Conservation (phyloP, 2,797 vertebrate species). For the Avahi laniger region DNA sequence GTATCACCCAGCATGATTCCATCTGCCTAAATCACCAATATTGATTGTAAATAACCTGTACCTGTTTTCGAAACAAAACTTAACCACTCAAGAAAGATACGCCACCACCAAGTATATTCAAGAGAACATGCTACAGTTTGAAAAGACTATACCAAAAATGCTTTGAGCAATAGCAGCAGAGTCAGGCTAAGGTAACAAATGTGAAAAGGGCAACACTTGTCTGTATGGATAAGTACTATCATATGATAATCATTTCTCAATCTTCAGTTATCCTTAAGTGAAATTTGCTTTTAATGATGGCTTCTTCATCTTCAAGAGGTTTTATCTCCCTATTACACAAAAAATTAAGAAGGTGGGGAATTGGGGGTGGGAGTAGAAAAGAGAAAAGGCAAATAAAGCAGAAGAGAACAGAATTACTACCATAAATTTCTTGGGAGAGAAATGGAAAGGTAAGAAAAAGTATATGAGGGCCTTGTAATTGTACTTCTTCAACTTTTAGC, state of each 20-base stretch:
- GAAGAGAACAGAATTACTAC: neutral
- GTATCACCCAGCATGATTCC: neutral
- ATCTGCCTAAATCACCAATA: neutral
- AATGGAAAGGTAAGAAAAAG: neutral
- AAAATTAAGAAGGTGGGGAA: neutral
- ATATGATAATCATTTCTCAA: neutral
- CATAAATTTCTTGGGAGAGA: neutral
- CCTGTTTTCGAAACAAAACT: neutral
- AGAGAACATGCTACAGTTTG: neutral
- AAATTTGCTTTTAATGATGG: conserved; percentile 28
- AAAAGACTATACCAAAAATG: neutral
- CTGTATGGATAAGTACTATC: neutral
- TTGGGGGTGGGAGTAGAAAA: neutral
- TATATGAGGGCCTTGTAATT: neutral
- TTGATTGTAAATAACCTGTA: neutral
- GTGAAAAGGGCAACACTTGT: neutral
- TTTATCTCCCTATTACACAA: neutral
- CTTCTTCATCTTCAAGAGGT: neutral
- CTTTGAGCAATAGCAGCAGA: neutral
- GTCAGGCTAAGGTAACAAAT: neutral
- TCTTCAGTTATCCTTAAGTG: neutral
- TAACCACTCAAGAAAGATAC: neutral
- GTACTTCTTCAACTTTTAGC: neutral
- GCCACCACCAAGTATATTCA: neutral
- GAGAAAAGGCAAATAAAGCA: neutral